Evolutionary conservation across 2,113 vertebrate species (phyloP), one percentile per base, ranked within the genome.

Genomic region (Dicrurus megarhynchus): DNA sequence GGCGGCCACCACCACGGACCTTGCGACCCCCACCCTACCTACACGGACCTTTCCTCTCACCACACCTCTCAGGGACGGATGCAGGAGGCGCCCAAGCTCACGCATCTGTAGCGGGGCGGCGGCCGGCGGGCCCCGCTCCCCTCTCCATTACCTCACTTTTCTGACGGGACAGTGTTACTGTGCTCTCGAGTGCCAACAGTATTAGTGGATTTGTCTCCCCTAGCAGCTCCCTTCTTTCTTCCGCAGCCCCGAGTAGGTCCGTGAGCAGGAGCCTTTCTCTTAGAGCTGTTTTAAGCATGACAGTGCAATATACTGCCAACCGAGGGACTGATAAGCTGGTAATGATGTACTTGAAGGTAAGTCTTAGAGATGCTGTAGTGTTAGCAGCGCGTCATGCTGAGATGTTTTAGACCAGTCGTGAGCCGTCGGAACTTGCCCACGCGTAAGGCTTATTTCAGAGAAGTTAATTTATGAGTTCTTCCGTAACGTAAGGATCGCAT

Each of bases 31-130:
- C 99, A 99, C 84, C 99, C 99, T 94, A 99, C 99, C 95, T 99
- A 99, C 98, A 99, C 99, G 98, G 99, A 99, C 98, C 99, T 99
- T 97, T 99, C 99, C 95, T 99, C 99, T 91, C 99, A 99, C 97
- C 99, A 99, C 98, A 98, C 98, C 96, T 99, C 99, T 99, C 99
- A 99, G 99, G 99, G 99, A 99, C 98, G 99, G 98, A 99, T 99
- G 98, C 99, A 99, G 98, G 99, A 99, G 98, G 99, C 99, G 86
- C 99, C 99, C 96, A 99, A 99, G 98, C 99, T 99, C 92, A 99
- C 99, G 96, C 99, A 99, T 99, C 99, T 99, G 99, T 99, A 99
- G 99, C 97, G 87, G 97, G 97, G 96, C 96, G 98, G 96, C 84
- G 97, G 97, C 97, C 98, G 97, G 80, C 71, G 87, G 94, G 98